phyloP scores from a whole-genome alignment of 2,113 vertebrate species.

The Leiothrix lutea region DNA sequence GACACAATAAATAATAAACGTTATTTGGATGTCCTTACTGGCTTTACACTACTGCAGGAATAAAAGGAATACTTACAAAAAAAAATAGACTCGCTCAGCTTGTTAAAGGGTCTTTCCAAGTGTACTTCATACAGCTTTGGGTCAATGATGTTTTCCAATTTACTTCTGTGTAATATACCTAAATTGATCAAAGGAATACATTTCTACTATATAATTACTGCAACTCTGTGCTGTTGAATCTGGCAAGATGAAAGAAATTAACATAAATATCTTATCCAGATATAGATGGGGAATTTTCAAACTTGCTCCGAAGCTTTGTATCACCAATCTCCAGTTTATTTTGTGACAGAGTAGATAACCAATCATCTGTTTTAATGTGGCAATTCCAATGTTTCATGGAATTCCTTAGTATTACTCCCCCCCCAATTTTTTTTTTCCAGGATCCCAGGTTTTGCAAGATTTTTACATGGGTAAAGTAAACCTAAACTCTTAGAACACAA shows the following conservation, averaged over 20 bases:
- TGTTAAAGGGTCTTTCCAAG: neutral
- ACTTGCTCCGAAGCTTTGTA: neutral
- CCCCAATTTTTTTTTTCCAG: neutral
- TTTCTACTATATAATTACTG: neutral
- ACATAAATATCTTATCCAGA: neutral
- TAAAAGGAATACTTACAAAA: constrained; percentile 4
- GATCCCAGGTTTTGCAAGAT: neutral
- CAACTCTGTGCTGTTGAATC: neutral
- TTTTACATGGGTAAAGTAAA: neutral
- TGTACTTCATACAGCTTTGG: neutral
- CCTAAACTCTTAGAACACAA: neutral
- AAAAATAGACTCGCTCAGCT: neutral
- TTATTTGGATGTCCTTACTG: neutral
- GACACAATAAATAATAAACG: neutral
- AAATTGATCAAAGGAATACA: neutral
- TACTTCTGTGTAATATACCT: neutral
- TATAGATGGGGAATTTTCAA: neutral
- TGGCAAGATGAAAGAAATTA: neutral
- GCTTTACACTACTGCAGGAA: neutral
- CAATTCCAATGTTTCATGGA: neutral
- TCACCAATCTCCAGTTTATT: neutral
- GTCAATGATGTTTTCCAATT: neutral
- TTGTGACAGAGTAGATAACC: neutral
- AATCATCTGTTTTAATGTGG: neutral
- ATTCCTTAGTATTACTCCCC: neutral